Evolutionary conservation across 2,797 vertebrate species (phyloP), one percentile per base, ranked within the genome.

Genomic region (Xiphophorus birchmanni): DNA sequence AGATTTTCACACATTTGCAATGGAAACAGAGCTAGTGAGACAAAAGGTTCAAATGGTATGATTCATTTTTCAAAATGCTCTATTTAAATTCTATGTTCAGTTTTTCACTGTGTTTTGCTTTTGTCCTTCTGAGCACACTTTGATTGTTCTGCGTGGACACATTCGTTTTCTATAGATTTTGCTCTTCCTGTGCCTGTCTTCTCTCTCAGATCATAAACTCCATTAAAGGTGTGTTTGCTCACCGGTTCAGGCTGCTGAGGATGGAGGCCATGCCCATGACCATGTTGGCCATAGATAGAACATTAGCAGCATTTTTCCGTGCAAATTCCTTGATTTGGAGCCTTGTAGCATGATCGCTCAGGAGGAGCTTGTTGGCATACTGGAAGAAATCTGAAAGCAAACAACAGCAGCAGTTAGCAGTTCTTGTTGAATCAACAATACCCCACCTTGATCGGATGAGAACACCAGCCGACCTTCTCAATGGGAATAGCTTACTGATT

Each of bases 201-300:
- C 29, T 44, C 17, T 73, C 26, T 47, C 52, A 37, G 42, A 73
- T 18, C 8, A n/a, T 32, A 26, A 58, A 77, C 83, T 52, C 75
- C n/a, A 75, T 63, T 40, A 35, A 54, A 0, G 8, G 5, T 9
- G 48, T 40, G n/a, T 48, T 52, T 65, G 86, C 96, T 89, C 90
- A 99, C 98, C 97, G 96, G 29, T 96, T 96, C 21, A 99, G 92
- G 77, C 95, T 98, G 96, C 97, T 96, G 88, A 98, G 97, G 82
- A 99, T 93, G 87, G 98, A 99, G 76, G 95, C 92, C 87, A 99
- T 95, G 71, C 97, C 98, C 86, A 97, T 96, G 80, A 98, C 86
- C 90, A 98, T 94, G 92, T 99, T 99, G 85, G 96, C 93, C 83
- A 98, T 75, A 0, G 97, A 98, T 78, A 99, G 92, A 58, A 96